phyloP scores from a whole-genome alignment of 2,797 vertebrate species.

The Borostomias antarcticus region DNA sequence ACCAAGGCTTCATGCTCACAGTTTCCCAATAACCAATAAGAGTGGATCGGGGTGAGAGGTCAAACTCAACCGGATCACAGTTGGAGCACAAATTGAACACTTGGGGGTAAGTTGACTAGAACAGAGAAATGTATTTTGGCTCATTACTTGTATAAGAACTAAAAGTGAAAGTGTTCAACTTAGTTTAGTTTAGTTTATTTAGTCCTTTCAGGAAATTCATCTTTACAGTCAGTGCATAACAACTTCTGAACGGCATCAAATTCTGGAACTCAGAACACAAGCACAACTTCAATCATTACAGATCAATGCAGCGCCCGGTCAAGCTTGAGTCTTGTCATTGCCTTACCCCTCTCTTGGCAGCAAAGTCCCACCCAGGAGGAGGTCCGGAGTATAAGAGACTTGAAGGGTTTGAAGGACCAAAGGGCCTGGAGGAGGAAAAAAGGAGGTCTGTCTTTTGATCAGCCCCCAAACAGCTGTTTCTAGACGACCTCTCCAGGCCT shows the following conservation, averaged over 20 bases:
- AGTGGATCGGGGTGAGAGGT: constrained; percentile 39
- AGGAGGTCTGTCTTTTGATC: constrained; percentile 55
- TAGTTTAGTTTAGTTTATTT: not conserved
- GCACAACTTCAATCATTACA: not conserved
- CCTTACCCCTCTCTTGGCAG: constrained; percentile 7
- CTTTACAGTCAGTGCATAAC: not conserved
- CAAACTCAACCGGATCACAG: constrained; percentile 28
- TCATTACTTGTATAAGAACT: not conserved
- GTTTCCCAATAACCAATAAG: constrained; percentile 36
- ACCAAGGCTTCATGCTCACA: constrained; percentile 45
- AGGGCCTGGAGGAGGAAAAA: constrained; percentile 42
- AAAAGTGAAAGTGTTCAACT: not conserved
- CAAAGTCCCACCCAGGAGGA: constrained; percentile 37
- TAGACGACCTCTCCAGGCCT: constrained; percentile 41
- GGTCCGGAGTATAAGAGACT: constrained; percentile 32
- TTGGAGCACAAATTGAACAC: not conserved
- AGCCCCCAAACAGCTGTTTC: constrained; percentile 69
- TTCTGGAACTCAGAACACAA: not conserved
- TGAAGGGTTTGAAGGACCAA: constrained; percentile 28
- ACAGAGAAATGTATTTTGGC: not conserved
- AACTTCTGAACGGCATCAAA: not conserved
- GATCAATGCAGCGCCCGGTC: not conserved
- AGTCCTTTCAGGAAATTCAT: too few species aligned
- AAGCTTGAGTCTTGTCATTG: not conserved
- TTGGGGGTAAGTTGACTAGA: not conserved